Percentiles rank a stretch among this genome's conserved stretches.
phyloP scores from a whole-genome alignment of 2,113 vertebrate species.

The Nerophis lumbriciformis region DNA sequence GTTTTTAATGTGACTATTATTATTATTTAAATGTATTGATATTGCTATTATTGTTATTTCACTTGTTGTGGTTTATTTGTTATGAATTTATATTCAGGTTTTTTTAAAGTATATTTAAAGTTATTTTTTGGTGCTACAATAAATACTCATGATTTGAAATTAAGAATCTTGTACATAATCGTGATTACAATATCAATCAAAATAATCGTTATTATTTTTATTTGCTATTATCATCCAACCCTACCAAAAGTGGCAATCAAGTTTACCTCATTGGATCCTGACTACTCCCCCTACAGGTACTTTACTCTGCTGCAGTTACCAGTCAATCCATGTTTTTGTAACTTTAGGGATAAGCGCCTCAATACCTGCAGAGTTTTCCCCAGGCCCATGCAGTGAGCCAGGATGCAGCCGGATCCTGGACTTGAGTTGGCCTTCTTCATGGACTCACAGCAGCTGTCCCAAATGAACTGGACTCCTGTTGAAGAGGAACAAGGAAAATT shows the following conservation, averaged over 20 bases:
- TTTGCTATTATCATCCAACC: too few relatives aligned
- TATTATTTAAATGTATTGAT: too few relatives aligned
- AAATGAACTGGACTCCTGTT: conserved; percentile 95
- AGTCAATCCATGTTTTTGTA: background rate
- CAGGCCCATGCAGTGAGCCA: conserved; percentile 97
- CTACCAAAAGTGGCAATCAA: background rate
- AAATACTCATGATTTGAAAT: too few relatives aligned
- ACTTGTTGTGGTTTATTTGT: too few relatives aligned
- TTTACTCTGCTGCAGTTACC: background rate
- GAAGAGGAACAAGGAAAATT: background rate
- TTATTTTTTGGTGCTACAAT: too few relatives aligned
- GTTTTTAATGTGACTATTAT: too few relatives aligned
- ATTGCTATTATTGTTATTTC: too few relatives aligned
- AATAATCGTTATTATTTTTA: too few relatives aligned
- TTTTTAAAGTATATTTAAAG: too few relatives aligned
- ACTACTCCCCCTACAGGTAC: background rate
- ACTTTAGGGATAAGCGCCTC: background rate
- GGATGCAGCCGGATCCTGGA: conserved; percentile 88
- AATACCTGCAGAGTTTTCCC: conserved; percentile 93
- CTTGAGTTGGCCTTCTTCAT: conserved; percentile 87
- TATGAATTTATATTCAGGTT: too few relatives aligned
- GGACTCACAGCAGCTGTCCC: conserved; percentile 96
- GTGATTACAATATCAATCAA: too few relatives aligned
- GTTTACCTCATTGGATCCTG: background rate
- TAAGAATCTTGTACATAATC: too few relatives aligned